A percentile compares a stretch with the other conserved stretches of the same genome.
Conservation (phyloP, 2,888 invertebrate genomes). For the Apodemia zela region DNA sequence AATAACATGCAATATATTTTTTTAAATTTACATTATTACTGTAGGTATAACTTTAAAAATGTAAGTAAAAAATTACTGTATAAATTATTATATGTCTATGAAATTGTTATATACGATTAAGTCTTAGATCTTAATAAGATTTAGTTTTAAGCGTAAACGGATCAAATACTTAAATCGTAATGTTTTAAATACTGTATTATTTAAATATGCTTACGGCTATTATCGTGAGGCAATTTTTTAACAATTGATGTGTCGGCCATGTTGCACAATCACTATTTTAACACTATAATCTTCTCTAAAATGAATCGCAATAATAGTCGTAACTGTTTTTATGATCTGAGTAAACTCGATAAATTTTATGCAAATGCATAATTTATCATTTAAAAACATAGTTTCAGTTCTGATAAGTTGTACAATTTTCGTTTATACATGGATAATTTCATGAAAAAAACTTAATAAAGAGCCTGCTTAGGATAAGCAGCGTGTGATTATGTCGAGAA, state of each 20-base stretch:
- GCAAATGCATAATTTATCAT: neutral
- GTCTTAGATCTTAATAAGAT: conserved; percentile 1
- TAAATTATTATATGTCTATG: neutral
- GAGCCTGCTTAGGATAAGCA: no score
- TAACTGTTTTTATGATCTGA: neutral
- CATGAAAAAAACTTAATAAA: no score
- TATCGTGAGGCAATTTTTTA: neutral
- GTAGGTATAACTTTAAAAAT: conserved; percentile 46
- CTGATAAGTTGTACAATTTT: neutral
- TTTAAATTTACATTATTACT: conserved; percentile 62
- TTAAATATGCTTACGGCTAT: neutral
- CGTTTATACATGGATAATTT: no score
- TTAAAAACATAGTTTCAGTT: neutral
- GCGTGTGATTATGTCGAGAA: no score
- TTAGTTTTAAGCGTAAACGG: conserved; percentile 7
- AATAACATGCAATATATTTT: conserved; percentile 79
- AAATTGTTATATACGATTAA: conserved; percentile 4
- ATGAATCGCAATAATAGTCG: neutral
- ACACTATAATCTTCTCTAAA: neutral
- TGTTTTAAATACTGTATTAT: neutral
- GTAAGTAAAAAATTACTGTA: conserved; percentile 34
- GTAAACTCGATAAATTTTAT: neutral
- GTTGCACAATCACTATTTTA: no score
- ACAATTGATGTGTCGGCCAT: no score
- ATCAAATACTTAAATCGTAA: neutral